These are phyloP conservation scores for Phania funesta DNA, from an alignment of 2,888 invertebrate genomes.

Conservation along the genomic window DNA sequence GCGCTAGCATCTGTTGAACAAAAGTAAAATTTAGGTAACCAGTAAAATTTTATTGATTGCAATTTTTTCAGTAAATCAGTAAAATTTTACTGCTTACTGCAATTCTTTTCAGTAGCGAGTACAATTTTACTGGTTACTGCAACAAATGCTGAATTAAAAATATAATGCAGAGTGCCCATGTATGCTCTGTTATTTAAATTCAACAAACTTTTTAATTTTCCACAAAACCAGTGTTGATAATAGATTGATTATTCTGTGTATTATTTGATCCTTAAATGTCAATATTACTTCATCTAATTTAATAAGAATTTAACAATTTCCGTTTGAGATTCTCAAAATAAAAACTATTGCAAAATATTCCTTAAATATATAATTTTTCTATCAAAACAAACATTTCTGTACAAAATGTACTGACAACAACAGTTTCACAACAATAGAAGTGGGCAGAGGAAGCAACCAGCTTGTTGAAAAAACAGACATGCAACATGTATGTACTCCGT, in stretches of 20 bases:
- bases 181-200: no score
- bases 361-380: neutral
- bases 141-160: no score
- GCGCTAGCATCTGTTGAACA: no score
- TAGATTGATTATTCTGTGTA: neutral
- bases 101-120: no score
- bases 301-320: neutral
- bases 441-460: conserved; percentile 7
- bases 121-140: no score
- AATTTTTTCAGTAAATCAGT: no score
- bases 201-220: neutral
- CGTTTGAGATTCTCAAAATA: neutral
- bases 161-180: no score
- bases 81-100: no score
- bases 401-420: conserved; percentile 60
- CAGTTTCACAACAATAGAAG: conserved; percentile 47
- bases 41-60: no score
- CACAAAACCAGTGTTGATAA: neutral
- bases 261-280: neutral
- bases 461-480: conserved; percentile 10
- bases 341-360: neutral
- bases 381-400: neutral
- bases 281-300: neutral
- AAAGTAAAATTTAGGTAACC: no score
- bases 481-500: conserved; percentile 15